Conservation (phyloP, 2,888 invertebrate genomes). For the Diaprepes abbreviatus region DNA sequence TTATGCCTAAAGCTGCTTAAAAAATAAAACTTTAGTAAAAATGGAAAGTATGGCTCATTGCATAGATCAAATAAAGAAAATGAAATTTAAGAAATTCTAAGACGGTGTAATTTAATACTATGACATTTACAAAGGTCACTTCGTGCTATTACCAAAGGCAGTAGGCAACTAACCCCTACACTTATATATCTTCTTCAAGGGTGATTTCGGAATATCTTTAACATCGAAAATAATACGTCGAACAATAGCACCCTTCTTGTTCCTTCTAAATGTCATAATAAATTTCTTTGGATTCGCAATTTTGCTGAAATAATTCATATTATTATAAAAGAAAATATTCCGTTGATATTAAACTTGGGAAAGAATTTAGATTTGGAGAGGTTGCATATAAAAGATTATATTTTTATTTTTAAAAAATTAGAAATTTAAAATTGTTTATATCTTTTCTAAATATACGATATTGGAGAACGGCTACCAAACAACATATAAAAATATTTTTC, state of each 20-base stretch:
- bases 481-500: no score
- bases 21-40: neutral
- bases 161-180: conserved; percentile 64
- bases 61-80: conserved; percentile 16
- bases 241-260: conserved; percentile 52
- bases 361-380: neutral
- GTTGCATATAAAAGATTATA: no score
- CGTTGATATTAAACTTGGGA: conserved; percentile 31
- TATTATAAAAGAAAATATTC: conserved; percentile 46
- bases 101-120: conserved; percentile 44
- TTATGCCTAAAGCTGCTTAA: no score
- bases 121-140: conserved; percentile 63
- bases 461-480: no score
- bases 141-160: conserved; percentile 48
- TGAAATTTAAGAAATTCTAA: conserved; percentile 6
- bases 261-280: conserved; percentile 54
- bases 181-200: conserved; percentile 63
- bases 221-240: conserved; percentile 55
- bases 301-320: conserved; percentile 49
- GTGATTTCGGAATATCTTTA: conserved; percentile 59
- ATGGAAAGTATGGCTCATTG: neutral
- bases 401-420: no score
- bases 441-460: no score
- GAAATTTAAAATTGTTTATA: no score
- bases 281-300: conserved; percentile 50